Conservation (phyloP, 2,113 vertebrate species). For the Hoplias malabaricus region DNA sequence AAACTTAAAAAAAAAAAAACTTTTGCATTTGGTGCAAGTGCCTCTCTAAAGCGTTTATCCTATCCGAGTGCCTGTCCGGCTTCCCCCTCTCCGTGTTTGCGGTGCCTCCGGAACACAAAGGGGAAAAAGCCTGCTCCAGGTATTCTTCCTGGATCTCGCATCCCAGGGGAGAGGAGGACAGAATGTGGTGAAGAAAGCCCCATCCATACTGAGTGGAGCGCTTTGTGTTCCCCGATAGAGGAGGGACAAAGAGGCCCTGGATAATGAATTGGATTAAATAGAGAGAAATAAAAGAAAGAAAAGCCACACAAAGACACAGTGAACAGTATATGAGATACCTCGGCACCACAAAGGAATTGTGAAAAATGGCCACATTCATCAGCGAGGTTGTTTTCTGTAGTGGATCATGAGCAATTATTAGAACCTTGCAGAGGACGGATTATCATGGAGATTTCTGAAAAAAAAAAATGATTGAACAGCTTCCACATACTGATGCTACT, state of each 20-base stretch:
- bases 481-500: slow-evolving; percentile 25
- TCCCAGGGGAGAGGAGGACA: slow-evolving; percentile 67
- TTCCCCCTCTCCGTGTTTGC: slow-evolving; percentile 56
- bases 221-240: slow-evolving; percentile 72
- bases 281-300: slow-evolving; percentile 67
- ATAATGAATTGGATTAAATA: slow-evolving; percentile 77
- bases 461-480: slow-evolving; percentile 30
- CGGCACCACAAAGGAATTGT: slow-evolving; percentile 23
- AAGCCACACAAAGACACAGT: slow-evolving; percentile 32
- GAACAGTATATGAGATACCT: slow-evolving; percentile 49
- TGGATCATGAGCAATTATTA: slow-evolving; percentile 34
- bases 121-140: slow-evolving; percentile 60
- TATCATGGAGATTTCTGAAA: slow-evolving; percentile 30
- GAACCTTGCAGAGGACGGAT: neutral
- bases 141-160: slow-evolving; percentile 57
- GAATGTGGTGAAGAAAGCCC: slow-evolving; percentile 71
- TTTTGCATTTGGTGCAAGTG: slow-evolving; percentile 53
- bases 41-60: slow-evolving; percentile 55
- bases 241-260: slow-evolving; percentile 60
- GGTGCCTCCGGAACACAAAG: slow-evolving; percentile 63
- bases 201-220: slow-evolving; percentile 71
- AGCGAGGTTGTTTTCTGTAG: slow-evolving; percentile 31
- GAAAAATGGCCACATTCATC: slow-evolving; percentile 40
- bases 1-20: slow-evolving; percentile 7
- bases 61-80: slow-evolving; percentile 44